These are phyloP conservation scores for Paratilapia polleni DNA, from an alignment of 2,113 vertebrate species.

Conservation along the genomic window DNA sequence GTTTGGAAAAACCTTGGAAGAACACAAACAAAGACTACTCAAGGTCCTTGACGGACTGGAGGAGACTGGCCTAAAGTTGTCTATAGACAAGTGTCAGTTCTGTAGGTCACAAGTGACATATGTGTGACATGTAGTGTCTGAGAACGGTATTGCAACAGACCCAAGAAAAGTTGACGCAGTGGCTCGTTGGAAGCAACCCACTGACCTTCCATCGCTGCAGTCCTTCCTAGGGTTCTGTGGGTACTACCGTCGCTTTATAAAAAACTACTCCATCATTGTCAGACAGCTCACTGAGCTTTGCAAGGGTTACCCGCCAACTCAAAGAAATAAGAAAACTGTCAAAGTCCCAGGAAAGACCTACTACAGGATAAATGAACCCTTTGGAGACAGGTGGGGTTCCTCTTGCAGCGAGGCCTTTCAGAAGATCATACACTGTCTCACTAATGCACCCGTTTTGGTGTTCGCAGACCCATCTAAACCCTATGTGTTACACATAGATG, in stretches of 20 bases:
- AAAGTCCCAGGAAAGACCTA: background rate
- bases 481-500: background rate
- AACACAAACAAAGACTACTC: background rate
- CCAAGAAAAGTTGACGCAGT: background rate
- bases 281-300: background rate
- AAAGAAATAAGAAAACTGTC: background rate
- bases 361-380: background rate
- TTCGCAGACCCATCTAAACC: background rate
- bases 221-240: background rate
- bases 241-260: background rate
- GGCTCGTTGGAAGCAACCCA: background rate
- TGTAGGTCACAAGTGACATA: background rate
- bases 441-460: background rate
- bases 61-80: background rate
- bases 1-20: background rate
- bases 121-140: background rate
- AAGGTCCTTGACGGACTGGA: background rate
- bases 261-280: background rate
- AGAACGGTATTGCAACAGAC: background rate
- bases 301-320: background rate
- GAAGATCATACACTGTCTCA: background rate
- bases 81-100: background rate
- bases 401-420: too few relatives aligned
- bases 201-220: background rate
- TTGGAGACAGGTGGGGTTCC: too few relatives aligned